Evolutionary conservation across 2,797 vertebrate species (phyloP), one percentile per base, ranked within the genome.

Genomic region (Graptemys geographica): DNA sequence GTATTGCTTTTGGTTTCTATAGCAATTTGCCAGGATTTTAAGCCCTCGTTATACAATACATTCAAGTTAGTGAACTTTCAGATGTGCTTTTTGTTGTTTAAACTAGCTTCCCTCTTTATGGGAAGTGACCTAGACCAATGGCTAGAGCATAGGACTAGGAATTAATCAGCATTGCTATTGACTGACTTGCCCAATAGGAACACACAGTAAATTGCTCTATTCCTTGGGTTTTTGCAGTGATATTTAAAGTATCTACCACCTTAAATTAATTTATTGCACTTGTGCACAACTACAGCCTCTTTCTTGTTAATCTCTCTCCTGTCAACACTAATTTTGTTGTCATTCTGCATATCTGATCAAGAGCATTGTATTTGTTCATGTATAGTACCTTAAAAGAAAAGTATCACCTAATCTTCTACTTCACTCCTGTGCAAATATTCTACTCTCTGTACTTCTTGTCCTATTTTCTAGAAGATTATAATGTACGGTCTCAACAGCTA

Each of bases 211-310:
- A 57, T 25, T 25, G 84, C 7, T 84, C 7, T 80, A 1, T 78
- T 90, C 23, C 3, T 83, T 83, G 41, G 44, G 90, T 87, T 69
- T 44, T 56, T 80, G 21, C 65, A 5, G 4, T 49, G 16, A 2
- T 56, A 12, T 10, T 90, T 69, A 69, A 69, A 65, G 5, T 13
- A 23, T 94, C 79, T 85, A 6, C 82, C 89, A 47, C 51, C 15
- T 88, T 88, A 41, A 79, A 82, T 21, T 37, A 16, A 37, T 56
- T 83, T 81, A 8, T 1, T 2, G 18, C 74, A 6, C 12, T 78
- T 69, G 6, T 0, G 0, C 65, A 19, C 51, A 47, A 82, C 12
- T 72, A 9, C 57, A 85, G 86, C 72, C 89, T 0, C 1, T 85
- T 89, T 94, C 31, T 15, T 62, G 13, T 12, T 31, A 33, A 15